phyloP scores from a whole-genome alignment of 92 coral and sea anemone species.

The Zoanthus gigantus region DNA sequence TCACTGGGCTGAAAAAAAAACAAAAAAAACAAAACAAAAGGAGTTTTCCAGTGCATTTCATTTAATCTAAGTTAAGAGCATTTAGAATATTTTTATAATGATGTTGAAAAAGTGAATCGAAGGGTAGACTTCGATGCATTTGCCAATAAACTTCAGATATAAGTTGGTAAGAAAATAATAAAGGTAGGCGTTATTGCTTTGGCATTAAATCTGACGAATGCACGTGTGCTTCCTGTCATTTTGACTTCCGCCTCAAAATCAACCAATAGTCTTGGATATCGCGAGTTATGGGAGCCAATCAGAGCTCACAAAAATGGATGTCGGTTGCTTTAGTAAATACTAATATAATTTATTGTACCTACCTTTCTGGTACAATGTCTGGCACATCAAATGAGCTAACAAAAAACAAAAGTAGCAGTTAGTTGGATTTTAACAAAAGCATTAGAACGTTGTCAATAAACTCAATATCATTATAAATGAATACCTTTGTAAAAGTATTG shows the following conservation, averaged over 20 bases:
- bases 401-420: background rate
- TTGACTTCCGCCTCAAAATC: too few species aligned
- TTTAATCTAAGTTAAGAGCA: too few species aligned
- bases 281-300: background rate
- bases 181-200: too few species aligned
- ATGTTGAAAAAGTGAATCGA: too few species aligned
- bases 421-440: background rate
- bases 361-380: constrained; percentile 17
- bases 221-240: background rate
- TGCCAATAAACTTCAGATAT: too few species aligned
- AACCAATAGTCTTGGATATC: too few species aligned
- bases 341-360: background rate
- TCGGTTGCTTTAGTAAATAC: background rate
- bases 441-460: background rate
- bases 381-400: constrained; percentile 9
- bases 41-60: background rate
- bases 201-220: too few species aligned
- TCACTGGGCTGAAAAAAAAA: constrained; percentile 21
- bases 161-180: too few species aligned
- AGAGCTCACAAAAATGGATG: too few species aligned
- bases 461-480: background rate
- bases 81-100: too few species aligned
- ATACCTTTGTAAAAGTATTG: constrained; percentile 4
- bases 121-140: too few species aligned
- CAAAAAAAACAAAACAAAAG: background rate